Base-by-base conservation (phyloP, 1,140 invertebrate species). In the Megalonaias nervosa region DNA sequence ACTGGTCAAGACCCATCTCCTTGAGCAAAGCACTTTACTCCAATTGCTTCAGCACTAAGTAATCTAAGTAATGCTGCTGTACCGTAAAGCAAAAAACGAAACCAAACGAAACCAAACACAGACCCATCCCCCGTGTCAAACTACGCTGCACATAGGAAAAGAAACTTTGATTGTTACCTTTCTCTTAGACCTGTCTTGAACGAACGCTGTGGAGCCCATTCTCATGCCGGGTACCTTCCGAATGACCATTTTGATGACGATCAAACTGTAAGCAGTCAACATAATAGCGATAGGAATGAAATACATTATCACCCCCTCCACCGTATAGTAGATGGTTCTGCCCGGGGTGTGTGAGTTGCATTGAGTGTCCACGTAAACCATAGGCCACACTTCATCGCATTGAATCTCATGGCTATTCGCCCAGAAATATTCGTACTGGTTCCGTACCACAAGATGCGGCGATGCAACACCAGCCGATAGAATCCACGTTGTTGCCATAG, bases 241-340 rank as follows among this genome's bases (percentile, higher is more conserved):
- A 6, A 71, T 69, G 21, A 83, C 26, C 48, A 88, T 78, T 62
- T 85, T 88, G 66, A 86, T 82, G 48, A 91, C 86, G 23, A 92
- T 91, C 21, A 91, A 61, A 17, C 82, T 72, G 81, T 92, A 92
- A 2, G 90, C 88, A 16, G 86, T 82, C 4, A 86, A 65, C 91
- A 92, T 92, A 13, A 92, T 84, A 6, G 85, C 38, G 11, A 91
- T 86, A 0, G 91, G 91, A 61, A 91, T 77, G 81, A 92, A 91
- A 84, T 91, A 92, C 38, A 92, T 74, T 12, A 89, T 84, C 12
- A 89, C 74, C 14, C 86, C 85, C 16, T 91, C 85, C n/a, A 91
- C 82, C 19, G 85, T 86, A 80, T 92, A 92, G 75, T 92, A 92
- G 21, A 89, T 71, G 15, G 70, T 71, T 64, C 81, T 79, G 3